phyloP scores from a whole-genome alignment of 2,797 vertebrate genomes.

The Agapornis canus region DNA sequence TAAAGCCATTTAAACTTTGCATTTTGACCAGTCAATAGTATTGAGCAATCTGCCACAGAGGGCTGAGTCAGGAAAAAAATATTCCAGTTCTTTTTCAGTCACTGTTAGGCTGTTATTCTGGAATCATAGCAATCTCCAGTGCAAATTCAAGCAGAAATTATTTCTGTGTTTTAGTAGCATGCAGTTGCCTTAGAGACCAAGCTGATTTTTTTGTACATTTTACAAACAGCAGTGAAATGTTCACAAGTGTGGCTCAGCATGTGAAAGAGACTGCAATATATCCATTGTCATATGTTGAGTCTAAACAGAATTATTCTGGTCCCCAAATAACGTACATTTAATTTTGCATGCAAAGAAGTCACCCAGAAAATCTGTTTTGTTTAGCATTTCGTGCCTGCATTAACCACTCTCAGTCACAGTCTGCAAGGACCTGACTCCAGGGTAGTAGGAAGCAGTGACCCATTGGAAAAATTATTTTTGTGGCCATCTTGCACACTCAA shows the following conservation, averaged over 20 bases:
- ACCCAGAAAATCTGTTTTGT: not conserved
- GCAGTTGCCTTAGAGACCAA: constrained; percentile 14
- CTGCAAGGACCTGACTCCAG: not conserved
- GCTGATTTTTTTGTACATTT: not conserved
- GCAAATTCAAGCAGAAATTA: constrained; percentile 5
- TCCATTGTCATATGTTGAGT: not conserved
- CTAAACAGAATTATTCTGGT: not conserved
- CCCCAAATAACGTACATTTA: not conserved
- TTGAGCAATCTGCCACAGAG: not conserved
- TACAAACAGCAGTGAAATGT: not conserved
- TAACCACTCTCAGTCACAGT: not conserved
- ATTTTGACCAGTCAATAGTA: constrained; percentile 24
- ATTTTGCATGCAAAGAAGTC: not conserved
- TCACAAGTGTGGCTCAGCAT: not conserved
- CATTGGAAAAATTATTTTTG: not conserved
- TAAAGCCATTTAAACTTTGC: constrained; percentile 10
- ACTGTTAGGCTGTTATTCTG: not conserved
- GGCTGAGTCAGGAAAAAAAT: constrained; percentile 1
- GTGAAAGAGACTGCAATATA: not conserved
- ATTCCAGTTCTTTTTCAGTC: not conserved
- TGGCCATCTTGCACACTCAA: not conserved
- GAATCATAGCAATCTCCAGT: not conserved
- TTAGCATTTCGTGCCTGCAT: not conserved
- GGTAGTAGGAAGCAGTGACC: not conserved
- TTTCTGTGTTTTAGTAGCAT: constrained; percentile 14